Conservation (phyloP, 2,888 invertebrate genomes). For the Cancer borealis region DNA sequence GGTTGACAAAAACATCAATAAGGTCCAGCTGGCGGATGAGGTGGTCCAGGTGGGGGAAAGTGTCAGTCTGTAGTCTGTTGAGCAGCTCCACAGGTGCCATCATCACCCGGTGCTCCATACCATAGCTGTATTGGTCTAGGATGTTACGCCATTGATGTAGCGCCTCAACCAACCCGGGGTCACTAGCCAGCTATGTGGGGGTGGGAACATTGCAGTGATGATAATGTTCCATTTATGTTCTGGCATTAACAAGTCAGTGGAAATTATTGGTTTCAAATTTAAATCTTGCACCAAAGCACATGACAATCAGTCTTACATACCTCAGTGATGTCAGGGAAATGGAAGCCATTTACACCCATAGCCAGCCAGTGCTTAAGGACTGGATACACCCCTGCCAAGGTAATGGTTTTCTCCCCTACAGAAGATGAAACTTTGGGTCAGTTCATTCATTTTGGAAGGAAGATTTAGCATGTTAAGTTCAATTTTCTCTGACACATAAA, state of each 20-base stretch:
- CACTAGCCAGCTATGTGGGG: constrained; percentile 79
- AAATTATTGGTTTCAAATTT: too few relatives aligned
- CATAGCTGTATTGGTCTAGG: constrained; percentile 77
- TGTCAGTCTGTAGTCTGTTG: constrained; percentile 59
- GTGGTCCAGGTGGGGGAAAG: constrained; percentile 60
- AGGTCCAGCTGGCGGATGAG: constrained; percentile 76
- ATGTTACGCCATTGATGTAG: constrained; percentile 79
- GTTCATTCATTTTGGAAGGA: background rate
- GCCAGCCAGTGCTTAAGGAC: constrained; percentile 86
- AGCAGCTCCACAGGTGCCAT: constrained; percentile 77
- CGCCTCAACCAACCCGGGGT: constrained; percentile 82
- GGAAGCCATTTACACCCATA: constrained; percentile 93
- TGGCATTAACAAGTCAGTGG: background rate
- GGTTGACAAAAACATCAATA: constrained; percentile 75
- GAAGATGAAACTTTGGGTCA: background rate
- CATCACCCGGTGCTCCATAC: constrained; percentile 77
- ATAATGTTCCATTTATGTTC: background rate
- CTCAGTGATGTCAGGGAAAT: constrained; percentile 88
- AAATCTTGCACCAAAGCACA: too few relatives aligned
- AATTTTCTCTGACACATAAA: background rate
- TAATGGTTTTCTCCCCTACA: background rate
- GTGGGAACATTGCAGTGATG: background rate
- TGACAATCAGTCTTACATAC: constrained; percentile 79
- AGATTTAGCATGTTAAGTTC: background rate
- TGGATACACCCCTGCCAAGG: constrained; percentile 78